Evolutionary conservation across 2,888 invertebrate genomes (phyloP).

Genomic region (Sarcophaga caerulescens): DNA sequence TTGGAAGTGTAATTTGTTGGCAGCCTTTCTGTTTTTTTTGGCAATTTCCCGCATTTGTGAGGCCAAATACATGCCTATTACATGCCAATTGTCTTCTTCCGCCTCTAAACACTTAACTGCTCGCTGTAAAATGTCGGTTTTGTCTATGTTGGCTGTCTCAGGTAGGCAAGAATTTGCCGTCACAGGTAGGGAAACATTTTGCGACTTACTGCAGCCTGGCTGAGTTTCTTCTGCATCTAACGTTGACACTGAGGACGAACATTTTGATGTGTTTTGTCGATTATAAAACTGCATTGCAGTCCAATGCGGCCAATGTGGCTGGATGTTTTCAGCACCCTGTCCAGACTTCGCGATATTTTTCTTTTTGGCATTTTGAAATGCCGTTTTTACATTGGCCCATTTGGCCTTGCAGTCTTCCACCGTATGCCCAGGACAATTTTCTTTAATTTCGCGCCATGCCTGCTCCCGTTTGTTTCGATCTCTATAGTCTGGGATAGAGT

Average conservation of each 20-base stretch:
- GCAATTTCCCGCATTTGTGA: no score
- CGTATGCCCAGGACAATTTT: conserved; percentile 11
- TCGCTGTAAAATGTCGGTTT: no score
- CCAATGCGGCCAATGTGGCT: conserved; percentile 29
- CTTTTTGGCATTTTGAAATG: conserved; percentile 46
- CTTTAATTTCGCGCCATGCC: conserved; percentile 30
- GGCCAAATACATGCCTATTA: no score
- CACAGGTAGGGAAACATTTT: no score
- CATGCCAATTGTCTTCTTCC: no score
- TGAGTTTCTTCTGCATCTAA: no score
- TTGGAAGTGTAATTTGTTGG: no score
- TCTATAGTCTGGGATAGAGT: conserved; percentile 27
- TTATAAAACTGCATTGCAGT: not conserved
- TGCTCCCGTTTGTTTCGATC: conserved; percentile 39
- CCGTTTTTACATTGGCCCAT: conserved; percentile 35
- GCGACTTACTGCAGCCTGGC: not conserved
- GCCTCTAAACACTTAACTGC: no score
- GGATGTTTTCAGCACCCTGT: conserved; percentile 8
- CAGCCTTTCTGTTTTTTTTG: no score
- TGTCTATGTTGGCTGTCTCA: no score
- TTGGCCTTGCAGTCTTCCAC: conserved; percentile 40
- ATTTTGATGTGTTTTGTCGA: not conserved
- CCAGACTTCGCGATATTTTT: conserved; percentile 32
- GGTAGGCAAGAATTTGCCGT: no score
- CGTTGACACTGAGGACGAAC: not conserved